Conservation (phyloP, 2,113 vertebrate species). For the Laticauda colubrina region DNA sequence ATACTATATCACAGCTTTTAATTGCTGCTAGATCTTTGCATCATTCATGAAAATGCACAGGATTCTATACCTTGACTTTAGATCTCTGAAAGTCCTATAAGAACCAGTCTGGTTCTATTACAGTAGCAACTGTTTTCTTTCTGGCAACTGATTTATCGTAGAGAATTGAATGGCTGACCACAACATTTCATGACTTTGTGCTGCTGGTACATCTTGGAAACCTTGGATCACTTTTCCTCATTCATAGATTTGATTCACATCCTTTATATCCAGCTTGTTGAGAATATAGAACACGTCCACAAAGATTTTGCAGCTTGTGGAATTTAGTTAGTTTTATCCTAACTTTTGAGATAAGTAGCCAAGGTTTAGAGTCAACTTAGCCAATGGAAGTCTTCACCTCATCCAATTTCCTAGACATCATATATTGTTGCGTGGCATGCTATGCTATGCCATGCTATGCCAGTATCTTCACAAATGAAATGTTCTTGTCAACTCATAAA, state of each 20-base stretch:
- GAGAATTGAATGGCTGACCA: not conserved
- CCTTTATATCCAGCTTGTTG: not conserved
- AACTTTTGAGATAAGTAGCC: no score
- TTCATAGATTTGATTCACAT: not conserved
- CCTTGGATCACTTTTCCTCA: not conserved
- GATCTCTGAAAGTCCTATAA: not conserved
- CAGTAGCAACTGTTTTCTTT: not conserved
- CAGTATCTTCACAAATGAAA: no score
- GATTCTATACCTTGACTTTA: not conserved
- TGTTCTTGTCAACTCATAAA: no score
- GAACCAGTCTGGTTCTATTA: not conserved
- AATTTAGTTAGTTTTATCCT: no score
- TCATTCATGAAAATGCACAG: not conserved
- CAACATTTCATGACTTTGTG: not conserved
- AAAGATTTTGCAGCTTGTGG: no score
- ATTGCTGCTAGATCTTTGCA: not conserved
- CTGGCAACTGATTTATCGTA: no score
- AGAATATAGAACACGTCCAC: not conserved
- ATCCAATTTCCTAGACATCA: no score
- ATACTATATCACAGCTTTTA: not conserved
- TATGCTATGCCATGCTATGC: no score
- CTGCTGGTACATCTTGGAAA: not conserved
- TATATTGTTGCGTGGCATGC: no score
- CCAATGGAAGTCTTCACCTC: no score
- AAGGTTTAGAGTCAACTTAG: no score